Base-by-base conservation (phyloP, 2,888 invertebrate genomes). In the Dicranocentrus wangi region DNA sequence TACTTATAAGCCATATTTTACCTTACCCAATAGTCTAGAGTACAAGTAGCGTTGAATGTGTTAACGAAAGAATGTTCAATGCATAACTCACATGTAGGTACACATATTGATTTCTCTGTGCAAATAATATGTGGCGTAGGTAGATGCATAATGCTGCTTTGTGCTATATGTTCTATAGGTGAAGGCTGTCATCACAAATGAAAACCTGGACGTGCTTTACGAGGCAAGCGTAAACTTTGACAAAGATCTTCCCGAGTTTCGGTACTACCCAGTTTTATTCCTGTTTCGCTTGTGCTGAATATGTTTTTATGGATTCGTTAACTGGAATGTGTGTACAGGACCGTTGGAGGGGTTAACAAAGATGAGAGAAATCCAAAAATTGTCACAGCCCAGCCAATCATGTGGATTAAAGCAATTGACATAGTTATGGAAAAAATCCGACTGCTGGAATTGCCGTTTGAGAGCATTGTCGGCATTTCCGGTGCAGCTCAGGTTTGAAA, bases 341-440 rank as follows among this genome's bases (percentile, higher is more conserved):
- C 93, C 1, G 91, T 91, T 85, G 92, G 92, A 15, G 93, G 93
- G 13, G 92, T 92, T 1, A 88, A 91, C 53, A 90, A 90, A 72
- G 90, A 89, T 82, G 90, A 90, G 87, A 89, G 89, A 53, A 90
- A 90, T 78, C 88, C 89, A 0, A 88, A 90, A 82, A 88, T 90
- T 5, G 94, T 94, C 85, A 93, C 93, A 58, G 94, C 94, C 0
- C 97, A 97, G 0, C 93, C 96, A 0, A 90, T 95, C 27, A 94
- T 99, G 93, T 99, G 98, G 98, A 93, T 99, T 7, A 97, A 97
- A 90, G 97, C 98, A 0, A 88, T 98, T 58, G 98, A 99, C 88
- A 93, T 97, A 90, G 92, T 97, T 1, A 90, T 99, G 90, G 95
- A 96, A 88, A 92, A 93, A 82, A 90, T 98, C 39, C 92, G 94